Conservation (phyloP, 2,888 invertebrate genomes). For the Nomada fucata region DNA sequence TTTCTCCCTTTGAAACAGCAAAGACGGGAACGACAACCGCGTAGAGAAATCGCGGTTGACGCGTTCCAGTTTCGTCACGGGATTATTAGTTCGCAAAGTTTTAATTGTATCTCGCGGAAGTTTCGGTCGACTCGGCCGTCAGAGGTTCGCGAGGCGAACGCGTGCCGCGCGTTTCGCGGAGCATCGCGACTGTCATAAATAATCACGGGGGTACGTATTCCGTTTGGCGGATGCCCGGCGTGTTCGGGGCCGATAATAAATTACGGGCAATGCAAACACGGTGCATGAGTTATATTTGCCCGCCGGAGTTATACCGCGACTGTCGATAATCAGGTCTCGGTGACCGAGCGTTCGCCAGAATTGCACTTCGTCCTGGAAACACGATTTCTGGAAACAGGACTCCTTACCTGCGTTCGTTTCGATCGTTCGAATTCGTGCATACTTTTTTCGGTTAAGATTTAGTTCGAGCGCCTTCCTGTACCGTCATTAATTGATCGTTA, state of each 20-base stretch:
- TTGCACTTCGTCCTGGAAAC: not conserved
- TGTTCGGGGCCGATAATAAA: slow-evolving; percentile 46
- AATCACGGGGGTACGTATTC: slow-evolving; percentile 31
- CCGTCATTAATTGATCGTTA: no score
- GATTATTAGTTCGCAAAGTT: slow-evolving; percentile 37
- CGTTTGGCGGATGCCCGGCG: slow-evolving; percentile 16
- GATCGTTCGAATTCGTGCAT: not conserved
- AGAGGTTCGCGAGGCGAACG: slow-evolving; percentile 13
- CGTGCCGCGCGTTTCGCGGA: slow-evolving; percentile 31
- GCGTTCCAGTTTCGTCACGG: not conserved
- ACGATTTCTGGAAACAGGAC: slow-evolving; percentile 11
- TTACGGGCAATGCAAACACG: slow-evolving; percentile 40
- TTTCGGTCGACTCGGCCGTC: not conserved
- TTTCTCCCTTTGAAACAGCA: no score
- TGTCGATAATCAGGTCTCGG: slow-evolving; percentile 47
- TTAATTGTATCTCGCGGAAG: slow-evolving; percentile 34
- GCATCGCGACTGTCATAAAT: slow-evolving; percentile 44
- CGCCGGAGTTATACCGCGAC: slow-evolving; percentile 41
- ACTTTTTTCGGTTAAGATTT: no score
- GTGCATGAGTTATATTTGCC: slow-evolving; percentile 45
- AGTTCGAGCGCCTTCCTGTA: no score
- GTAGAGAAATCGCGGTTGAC: no score
- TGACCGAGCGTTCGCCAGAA: slow-evolving; percentile 32
- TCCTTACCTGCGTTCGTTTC: not conserved
- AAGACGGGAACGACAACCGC: no score